phyloP scores from a whole-genome alignment of 2,113 vertebrate species.

The Cheirogaleus medius region DNA sequence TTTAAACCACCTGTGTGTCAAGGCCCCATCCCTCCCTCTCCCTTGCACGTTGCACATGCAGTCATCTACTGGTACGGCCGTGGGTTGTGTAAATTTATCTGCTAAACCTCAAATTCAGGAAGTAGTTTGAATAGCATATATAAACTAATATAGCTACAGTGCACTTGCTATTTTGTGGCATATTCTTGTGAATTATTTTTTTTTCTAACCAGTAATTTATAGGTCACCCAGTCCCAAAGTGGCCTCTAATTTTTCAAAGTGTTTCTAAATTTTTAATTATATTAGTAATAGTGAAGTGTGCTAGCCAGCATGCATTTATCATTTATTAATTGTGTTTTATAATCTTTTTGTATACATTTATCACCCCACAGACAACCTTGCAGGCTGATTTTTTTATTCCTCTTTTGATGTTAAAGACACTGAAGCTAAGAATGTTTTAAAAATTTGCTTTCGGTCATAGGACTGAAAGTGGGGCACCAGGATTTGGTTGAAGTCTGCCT shows the following conservation, averaged over 20 bases:
- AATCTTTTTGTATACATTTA: background rate
- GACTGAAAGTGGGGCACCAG: background rate
- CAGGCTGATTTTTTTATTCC: background rate
- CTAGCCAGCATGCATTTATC: background rate
- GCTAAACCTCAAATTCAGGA: slow-evolving; percentile 51
- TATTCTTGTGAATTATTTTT: background rate
- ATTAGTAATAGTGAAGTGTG: background rate
- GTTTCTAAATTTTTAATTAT: background rate
- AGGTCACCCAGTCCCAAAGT: background rate
- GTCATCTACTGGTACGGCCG: background rate
- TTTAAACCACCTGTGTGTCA: background rate
- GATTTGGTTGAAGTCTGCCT: background rate
- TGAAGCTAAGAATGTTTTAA: background rate
- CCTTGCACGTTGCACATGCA: background rate
- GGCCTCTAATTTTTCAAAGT: background rate
- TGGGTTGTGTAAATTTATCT: background rate
- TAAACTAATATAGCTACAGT: background rate
- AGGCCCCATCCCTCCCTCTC: background rate
- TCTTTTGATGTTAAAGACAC: background rate
- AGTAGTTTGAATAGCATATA: background rate
- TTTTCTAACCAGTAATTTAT: background rate
- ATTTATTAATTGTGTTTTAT: background rate
- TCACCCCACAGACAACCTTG: background rate
- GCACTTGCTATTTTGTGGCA: background rate
- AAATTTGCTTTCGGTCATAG: background rate